A percentile compares a stretch with the other conserved stretches of the same genome.
Conservation (phyloP, 2,113 vertebrate genomes). For the Acanthisitta chloris region DNA sequence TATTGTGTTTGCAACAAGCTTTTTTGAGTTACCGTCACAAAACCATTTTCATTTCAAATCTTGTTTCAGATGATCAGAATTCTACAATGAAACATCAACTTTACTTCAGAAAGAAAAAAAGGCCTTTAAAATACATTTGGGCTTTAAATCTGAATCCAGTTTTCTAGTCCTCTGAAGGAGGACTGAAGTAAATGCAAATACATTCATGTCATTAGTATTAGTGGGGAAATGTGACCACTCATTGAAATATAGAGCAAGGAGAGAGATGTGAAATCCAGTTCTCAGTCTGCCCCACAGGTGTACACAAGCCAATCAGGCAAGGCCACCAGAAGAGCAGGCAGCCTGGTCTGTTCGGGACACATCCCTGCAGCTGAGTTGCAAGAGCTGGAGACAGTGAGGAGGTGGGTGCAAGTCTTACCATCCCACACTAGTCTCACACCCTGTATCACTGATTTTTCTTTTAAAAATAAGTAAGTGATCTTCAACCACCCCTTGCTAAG, state of each 20-base stretch:
- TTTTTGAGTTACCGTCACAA: not conserved
- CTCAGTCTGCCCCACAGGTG: fast-evolving
- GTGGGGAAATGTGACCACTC: not conserved
- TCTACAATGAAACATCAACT: not conserved
- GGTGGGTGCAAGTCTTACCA: fast-evolving
- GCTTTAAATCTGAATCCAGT: not conserved
- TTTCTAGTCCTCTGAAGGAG: not conserved
- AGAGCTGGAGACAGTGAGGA: fast-evolving
- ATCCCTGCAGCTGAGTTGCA: fast-evolving
- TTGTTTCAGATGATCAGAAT: not conserved
- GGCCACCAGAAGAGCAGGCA: not conserved
- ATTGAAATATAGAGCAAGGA: fast-evolving
- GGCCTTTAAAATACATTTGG: not conserved
- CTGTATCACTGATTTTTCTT: not conserved
- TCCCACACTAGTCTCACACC: fast-evolving
- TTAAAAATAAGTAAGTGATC: not conserved
- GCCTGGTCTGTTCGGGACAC: fast-evolving
- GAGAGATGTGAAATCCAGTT: not conserved
- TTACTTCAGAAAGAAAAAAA: not conserved
- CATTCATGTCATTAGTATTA: not conserved
- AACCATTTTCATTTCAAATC: not conserved
- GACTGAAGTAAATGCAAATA: not conserved
- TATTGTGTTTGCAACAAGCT: not conserved
- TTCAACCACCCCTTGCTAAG: not conserved
- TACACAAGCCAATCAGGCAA: not conserved